These are phyloP conservation scores for Syrrhaptes paradoxus DNA, from an alignment of 2,113 vertebrate species.

Conservation along the genomic window DNA sequence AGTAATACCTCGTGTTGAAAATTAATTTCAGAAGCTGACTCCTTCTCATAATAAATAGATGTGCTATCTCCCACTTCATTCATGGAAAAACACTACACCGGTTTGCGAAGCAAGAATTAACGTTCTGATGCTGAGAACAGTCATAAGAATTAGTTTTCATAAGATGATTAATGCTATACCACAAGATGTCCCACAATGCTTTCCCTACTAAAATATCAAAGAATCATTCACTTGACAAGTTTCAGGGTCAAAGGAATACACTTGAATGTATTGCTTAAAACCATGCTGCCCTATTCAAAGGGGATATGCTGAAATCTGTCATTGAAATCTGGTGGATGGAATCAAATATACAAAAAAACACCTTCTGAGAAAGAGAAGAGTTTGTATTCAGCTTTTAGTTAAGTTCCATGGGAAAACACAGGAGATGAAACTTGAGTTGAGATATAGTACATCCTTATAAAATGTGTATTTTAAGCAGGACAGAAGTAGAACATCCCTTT, in stretches of 20 bases:
- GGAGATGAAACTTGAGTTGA: not conserved
- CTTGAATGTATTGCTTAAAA: not conserved
- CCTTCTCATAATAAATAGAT: not conserved
- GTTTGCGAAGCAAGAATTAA: not conserved
- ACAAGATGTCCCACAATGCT: not conserved
- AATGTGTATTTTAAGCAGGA: not conserved
- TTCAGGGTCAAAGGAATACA: not conserved
- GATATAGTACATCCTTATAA: not conserved
- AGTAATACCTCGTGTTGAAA: not conserved
- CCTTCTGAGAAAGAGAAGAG: too few species aligned
- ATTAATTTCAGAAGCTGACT: not conserved
- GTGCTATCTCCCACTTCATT: not conserved
- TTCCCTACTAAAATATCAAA: constrained; percentile 5
- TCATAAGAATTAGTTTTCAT: not conserved
- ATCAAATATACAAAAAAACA: not conserved
- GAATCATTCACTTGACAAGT: not conserved
- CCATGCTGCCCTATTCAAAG: not conserved
- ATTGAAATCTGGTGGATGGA: not conserved
- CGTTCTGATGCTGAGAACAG: not conserved
- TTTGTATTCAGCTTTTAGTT: not conserved
- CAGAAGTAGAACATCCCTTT: not conserved
- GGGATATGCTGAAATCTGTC: not conserved
- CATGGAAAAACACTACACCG: not conserved
- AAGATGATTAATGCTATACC: not conserved
- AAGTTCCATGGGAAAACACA: not conserved